A percentile compares a stretch with the other conserved stretches of the same genome.
These are phyloP conservation scores for Drosophila helvetica DNA, from an alignment of 2,888 invertebrate genomes.

Conservation along the genomic window DNA sequence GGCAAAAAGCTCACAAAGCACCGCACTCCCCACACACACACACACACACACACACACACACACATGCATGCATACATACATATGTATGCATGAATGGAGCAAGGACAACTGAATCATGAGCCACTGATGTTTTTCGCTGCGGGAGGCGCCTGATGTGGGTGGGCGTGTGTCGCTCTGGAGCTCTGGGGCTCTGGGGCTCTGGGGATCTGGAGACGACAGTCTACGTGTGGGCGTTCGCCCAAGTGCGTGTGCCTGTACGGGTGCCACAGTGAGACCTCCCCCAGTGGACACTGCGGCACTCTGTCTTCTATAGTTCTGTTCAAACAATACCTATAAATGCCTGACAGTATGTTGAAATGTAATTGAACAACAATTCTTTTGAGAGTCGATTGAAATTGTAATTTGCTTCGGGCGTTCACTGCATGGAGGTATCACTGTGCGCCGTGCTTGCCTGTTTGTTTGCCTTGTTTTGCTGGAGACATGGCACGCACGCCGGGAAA, in stretches of 20 bases:
- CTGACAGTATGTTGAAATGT: too few relatives aligned
- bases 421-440: neutral
- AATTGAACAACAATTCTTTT: too few relatives aligned
- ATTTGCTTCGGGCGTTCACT: neutral
- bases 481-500: slow-evolving; percentile 30
- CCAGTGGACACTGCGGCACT: too few relatives aligned
- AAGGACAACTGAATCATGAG: slow-evolving; percentile 20
- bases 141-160: neutral
- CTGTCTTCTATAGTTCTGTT: too few relatives aligned
- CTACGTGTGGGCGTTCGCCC: neutral
- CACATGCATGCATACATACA: neutral
- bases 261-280: neutral
- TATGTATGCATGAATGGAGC: slow-evolving; percentile 18
- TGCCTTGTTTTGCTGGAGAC: slow-evolving; percentile 21
- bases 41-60: slow-evolving; percentile 5
- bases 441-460: slow-evolving; percentile 17
- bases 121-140: slow-evolving; percentile 16
- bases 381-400: too few relatives aligned
- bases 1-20: slow-evolving; percentile 29
- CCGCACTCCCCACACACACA: slow-evolving; percentile 10
- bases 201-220: neutral
- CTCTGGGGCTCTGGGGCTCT: neutral
- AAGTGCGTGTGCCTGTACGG: neutral
- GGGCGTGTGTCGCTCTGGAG: slow-evolving; percentile 1
- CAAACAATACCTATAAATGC: too few relatives aligned